These are phyloP conservation scores for Trogon surrucura DNA, from an alignment of 2,113 vertebrate species.

Conservation along the genomic window DNA sequence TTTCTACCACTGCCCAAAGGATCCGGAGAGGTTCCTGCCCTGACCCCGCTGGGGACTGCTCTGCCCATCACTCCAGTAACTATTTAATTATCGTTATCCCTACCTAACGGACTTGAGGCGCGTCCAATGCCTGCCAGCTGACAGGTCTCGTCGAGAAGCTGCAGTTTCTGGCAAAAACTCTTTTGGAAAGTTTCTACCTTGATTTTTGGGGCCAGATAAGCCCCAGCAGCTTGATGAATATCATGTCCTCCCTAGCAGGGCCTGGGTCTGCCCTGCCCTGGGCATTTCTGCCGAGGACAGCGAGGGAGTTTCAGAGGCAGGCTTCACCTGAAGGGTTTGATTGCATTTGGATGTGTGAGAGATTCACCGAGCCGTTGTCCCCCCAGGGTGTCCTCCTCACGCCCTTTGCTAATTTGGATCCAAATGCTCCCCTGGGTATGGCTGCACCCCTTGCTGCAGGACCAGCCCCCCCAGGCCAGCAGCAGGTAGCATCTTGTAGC, in stretches of 20 bases:
- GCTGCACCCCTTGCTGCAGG: neutral
- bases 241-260: accelerated
- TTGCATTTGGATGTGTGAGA: neutral
- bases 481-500: neutral
- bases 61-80: neutral
- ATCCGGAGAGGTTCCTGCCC: neutral
- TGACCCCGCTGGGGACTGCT: neutral
- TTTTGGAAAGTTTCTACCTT: neutral
- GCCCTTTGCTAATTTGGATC: neutral
- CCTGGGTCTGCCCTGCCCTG: neutral
- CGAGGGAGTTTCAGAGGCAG: neutral
- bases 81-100: neutral
- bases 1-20: neutral
- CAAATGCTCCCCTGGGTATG: neutral
- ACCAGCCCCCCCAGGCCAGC: accelerated
- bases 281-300: neutral
- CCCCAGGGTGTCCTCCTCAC: neutral
- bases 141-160: neutral
- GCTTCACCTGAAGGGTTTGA: neutral
- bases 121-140: neutral
- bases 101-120: neutral
- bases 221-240: neutral
- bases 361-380: neutral
- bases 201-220: neutral
- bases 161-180: neutral